These are phyloP conservation scores for Ormyrus thymus DNA, from an alignment of 2,888 invertebrate species.

Conservation along the genomic window DNA sequence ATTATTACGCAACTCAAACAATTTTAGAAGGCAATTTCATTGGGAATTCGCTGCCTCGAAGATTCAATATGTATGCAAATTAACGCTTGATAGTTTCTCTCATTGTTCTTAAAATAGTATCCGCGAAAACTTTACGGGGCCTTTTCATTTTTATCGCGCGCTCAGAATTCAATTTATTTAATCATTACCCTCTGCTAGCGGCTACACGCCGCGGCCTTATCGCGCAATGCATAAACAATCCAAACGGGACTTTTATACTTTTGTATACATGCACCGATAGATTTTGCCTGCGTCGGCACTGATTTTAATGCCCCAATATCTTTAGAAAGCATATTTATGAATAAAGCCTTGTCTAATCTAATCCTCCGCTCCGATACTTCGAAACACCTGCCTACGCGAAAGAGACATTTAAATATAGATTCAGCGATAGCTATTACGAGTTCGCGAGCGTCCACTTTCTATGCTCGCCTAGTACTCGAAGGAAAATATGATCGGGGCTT, in stretches of 20 bases:
- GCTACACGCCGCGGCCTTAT: no score
- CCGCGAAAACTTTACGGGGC: no score
- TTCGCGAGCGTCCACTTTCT: conserved; percentile 30
- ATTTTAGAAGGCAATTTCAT: conserved; percentile 2
- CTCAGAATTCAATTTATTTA: no score
- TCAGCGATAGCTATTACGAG: conserved; percentile 9
- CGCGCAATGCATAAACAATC: no score
- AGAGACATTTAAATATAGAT: conserved; percentile 25
- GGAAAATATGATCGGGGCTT: neutral
- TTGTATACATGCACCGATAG: no score
- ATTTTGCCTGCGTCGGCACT: neutral
- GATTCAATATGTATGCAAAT: no score
- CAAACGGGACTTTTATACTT: no score
- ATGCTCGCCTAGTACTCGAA: neutral
- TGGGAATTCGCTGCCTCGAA: neutral
- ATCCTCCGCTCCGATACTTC: conserved; percentile 24
- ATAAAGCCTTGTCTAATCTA: conserved; percentile 41
- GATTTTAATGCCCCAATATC: neutral
- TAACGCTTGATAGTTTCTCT: no score
- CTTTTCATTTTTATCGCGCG: no score
- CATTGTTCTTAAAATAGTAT: no score
- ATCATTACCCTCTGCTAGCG: no score
- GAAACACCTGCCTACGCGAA: conserved; percentile 18
- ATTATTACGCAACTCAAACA: neutral
- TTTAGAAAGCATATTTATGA: conserved; percentile 41